Evolutionary conservation across 1,140 invertebrate genomes (phyloP).

Genomic region (Dendroctonus valens): DNA sequence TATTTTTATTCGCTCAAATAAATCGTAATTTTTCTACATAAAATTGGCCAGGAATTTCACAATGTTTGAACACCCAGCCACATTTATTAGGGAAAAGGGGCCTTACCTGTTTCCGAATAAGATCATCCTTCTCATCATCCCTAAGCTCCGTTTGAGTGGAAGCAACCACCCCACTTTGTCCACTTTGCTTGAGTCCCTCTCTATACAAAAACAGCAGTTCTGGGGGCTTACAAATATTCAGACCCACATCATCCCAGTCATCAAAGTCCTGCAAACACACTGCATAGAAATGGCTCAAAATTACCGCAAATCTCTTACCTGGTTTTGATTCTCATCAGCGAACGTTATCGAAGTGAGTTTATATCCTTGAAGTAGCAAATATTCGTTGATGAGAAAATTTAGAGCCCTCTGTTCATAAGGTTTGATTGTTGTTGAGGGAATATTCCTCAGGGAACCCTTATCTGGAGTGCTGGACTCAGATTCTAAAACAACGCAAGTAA

Average conservation of each 20-base stretch:
- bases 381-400: constrained; percentile 89
- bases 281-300: not conserved
- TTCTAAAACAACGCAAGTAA: constrained; percentile 52
- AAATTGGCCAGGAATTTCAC: not conserved
- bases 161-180: constrained; percentile 48
- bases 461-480: constrained; percentile 60
- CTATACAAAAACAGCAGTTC: constrained; percentile 76
- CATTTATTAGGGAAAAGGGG: not conserved
- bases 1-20: not conserved
- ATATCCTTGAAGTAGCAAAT: constrained; percentile 75
- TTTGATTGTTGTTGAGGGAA: constrained; percentile 63
- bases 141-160: constrained; percentile 53
- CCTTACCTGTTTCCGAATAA: constrained; percentile 48
- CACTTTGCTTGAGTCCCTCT: constrained; percentile 60
- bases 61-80: too few relatives aligned
- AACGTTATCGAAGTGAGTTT: constrained; percentile 90
- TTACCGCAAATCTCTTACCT: constrained; percentile 54
- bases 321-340: constrained; percentile 88
- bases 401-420: constrained; percentile 82
- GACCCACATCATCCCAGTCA: constrained; percentile 90
- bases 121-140: constrained; percentile 50
- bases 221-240: constrained; percentile 81
- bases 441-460: constrained; percentile 39
- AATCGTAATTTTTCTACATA: not conserved
- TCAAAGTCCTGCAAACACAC: constrained; percentile 73